Conservation (phyloP, 2,113 vertebrate species). For the Chrysemys picta region DNA sequence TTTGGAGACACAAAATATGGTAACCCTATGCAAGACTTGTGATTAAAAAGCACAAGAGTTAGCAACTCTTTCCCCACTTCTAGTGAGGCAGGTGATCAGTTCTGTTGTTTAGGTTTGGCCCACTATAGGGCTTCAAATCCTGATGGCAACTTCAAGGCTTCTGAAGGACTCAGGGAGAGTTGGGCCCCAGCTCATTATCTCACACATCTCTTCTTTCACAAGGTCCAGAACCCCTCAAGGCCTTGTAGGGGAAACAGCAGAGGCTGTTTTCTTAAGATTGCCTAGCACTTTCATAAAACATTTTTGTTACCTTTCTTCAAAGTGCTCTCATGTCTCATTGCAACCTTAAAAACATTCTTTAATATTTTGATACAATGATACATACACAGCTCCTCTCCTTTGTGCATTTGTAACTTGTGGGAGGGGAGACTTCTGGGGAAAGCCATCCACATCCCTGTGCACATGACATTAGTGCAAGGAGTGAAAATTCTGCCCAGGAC, state of each 20-base stretch:
- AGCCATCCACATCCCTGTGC: background rate
- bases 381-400: background rate
- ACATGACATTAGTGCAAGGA: fast-evolving
- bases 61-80: background rate
- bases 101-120: background rate
- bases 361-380: background rate
- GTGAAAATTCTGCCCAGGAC: background rate
- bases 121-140: background rate
- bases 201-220: background rate
- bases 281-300: background rate
- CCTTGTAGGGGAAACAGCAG: background rate
- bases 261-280: background rate
- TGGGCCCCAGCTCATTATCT: background rate
- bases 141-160: background rate
- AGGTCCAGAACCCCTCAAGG: background rate
- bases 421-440: background rate
- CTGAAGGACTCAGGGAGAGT: no score
- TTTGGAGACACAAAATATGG: no score
- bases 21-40: background rate
- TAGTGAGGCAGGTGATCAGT: background rate
- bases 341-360: background rate
- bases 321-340: background rate
- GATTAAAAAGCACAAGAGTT: background rate
- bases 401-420: background rate
- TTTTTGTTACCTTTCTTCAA: background rate